Evolutionary conservation across 2,888 invertebrate genomes (phyloP), one percentile per base, ranked within the genome.

Genomic region (Darwinula stevensoni): DNA sequence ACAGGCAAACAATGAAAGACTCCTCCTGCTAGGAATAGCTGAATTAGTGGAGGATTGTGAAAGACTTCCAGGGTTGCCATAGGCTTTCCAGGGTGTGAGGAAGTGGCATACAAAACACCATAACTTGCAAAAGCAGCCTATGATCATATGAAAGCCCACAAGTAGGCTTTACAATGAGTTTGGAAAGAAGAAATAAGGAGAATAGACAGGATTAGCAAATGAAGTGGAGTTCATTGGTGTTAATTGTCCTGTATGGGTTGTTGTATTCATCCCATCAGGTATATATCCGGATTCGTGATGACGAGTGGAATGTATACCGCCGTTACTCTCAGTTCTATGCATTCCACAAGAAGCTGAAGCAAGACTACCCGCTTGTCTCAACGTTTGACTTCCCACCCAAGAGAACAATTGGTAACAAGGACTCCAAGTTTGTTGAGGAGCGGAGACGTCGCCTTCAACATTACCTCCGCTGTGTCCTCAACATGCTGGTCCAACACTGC

Each of bases 261-360:
- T 31, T 15, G 3, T 32, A 14, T 31, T 18, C 31, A 34, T 31
- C 33, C 31, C 54, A 54, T 3, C 44, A 74, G 72, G 65, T 75
- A 41, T 74, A 70, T 44, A 49, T 82, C 22, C 63, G 76, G 41
- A 68, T 80, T 32, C 65, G 71, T 29, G 67, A 70, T 43, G 80
- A 78, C 39, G 86, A 88, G 49, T 88, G 88, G 88, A 82, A 78
- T 45, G 68, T 88, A n/a, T 82, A 82, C 49, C 64, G 84, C 41
- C 63, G 91, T 44, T 91, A 88, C 47, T 72, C 80, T 4, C 84
- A 88, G 50, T 88, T 91, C 51, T 62, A 78, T 47, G 66, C 72
- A 38, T 56, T 88, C 16, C 80, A 88, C 48, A 63, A 65, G 37
- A 67, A 72, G 41, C 54, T 86, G 27, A 75, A 72, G 47, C 80